These are phyloP conservation scores for Drosophila kohkoa DNA, from an alignment of 1,140 invertebrate genomes.

Conservation along the genomic window DNA sequence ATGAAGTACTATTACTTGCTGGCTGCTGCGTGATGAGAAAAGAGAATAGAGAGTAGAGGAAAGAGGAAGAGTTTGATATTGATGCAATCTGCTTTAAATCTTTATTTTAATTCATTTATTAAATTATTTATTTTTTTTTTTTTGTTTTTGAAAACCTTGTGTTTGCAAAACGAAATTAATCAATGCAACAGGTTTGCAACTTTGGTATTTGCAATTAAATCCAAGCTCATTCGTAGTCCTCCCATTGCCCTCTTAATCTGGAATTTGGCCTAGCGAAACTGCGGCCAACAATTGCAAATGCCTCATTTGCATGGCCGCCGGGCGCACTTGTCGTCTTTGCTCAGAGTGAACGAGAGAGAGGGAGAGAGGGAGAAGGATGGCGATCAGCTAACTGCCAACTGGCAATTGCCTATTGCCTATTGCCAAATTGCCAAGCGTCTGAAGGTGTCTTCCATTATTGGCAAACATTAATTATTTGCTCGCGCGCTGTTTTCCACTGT, in stretches of 20 bases:
- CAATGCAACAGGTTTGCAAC: not conserved
- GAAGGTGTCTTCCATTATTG: slow-evolving; percentile 82
- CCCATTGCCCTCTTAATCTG: slow-evolving; percentile 8
- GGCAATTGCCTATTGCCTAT: slow-evolving; percentile 32
- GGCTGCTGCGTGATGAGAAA: too few relatives aligned
- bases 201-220: not conserved
- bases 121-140: not conserved
- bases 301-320: slow-evolving; percentile 75
- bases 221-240: not conserved
- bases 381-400: slow-evolving; percentile 35
- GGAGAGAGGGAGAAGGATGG: slow-evolving; percentile 7
- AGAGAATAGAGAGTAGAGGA: too few relatives aligned
- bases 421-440: slow-evolving; percentile 53
- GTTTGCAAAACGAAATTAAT: not conserved
- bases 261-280: not conserved
- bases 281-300: slow-evolving; percentile 45
- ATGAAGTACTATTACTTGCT: slow-evolving; percentile 58
- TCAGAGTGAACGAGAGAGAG: slow-evolving; percentile 28
- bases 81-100: too few relatives aligned
- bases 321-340: slow-evolving; percentile 58
- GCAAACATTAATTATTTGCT: slow-evolving; percentile 82
- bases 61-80: too few relatives aligned
- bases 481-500: slow-evolving; percentile 58
- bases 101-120: not conserved
- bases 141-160: too few relatives aligned